phyloP scores from a whole-genome alignment of 2,797 vertebrate genomes.

The Meriones psammophilus region DNA sequence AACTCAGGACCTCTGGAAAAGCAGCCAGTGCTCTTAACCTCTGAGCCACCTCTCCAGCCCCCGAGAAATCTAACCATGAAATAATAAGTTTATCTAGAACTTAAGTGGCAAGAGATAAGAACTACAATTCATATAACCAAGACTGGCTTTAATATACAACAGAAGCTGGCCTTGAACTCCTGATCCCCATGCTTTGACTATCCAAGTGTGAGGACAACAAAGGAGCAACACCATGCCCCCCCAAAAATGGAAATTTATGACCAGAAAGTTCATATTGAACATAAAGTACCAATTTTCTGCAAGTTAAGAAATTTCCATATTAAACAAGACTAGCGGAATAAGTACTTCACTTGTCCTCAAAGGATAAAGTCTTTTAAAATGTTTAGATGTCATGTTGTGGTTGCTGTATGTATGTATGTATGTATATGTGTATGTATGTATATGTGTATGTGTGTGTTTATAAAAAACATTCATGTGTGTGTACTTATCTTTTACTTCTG shows the following conservation, averaged over 20 bases:
- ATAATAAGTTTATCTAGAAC: too few relatives aligned
- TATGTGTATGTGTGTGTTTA: not conserved
- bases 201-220: not conserved
- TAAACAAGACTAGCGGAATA: not conserved
- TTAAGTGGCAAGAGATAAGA: too few relatives aligned
- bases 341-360: slow-evolving; percentile 57
- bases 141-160: not conserved
- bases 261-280: slow-evolving; percentile 35
- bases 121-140: not conserved
- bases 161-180: not conserved
- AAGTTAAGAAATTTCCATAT: slow-evolving; percentile 26
- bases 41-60: too few relatives aligned
- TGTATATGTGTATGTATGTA: not conserved
- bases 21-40: too few relatives aligned
- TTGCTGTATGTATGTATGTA: not conserved
- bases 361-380: not conserved
- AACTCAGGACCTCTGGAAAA: too few relatives aligned
- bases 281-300: slow-evolving; percentile 37
- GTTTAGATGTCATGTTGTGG: not conserved
- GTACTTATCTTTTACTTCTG: not conserved
- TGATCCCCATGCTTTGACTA: not conserved
- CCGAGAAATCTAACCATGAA: too few relatives aligned
- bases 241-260: not conserved
- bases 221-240: not conserved
- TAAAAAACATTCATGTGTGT: not conserved